These are phyloP conservation scores for Caenorhabditis wallacei DNA, from an alignment of 2,888 invertebrate genomes.

Conservation along the genomic window DNA sequence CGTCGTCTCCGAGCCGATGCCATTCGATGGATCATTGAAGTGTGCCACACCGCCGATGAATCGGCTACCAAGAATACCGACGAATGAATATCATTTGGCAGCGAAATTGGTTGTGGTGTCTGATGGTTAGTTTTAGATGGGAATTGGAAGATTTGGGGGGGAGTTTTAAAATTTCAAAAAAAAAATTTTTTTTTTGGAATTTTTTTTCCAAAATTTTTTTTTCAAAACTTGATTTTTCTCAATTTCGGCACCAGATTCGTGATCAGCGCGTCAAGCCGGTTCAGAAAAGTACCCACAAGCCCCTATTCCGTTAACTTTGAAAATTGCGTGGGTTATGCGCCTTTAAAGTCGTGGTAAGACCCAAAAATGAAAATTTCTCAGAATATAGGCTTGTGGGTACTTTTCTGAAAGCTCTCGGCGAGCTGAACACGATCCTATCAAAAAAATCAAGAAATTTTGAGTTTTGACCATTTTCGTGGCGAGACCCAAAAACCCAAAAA, in stretches of 20 bases:
- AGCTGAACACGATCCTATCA: neutral
- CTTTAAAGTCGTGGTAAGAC: neutral
- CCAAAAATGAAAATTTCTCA: neutral
- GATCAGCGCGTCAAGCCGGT: neutral
- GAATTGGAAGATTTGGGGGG: neutral
- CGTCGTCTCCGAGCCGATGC: constrained; percentile 66
- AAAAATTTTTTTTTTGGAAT: constrained; percentile 12
- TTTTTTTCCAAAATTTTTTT: neutral
- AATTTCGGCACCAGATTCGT: neutral
- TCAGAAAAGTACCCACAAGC: neutral
- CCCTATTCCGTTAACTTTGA: neutral
- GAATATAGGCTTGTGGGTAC: neutral
- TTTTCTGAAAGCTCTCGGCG: neutral
- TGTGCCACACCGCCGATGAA: constrained; percentile 94
- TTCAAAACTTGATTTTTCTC: neutral
- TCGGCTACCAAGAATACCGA: constrained; percentile 93
- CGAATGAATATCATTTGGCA: constrained; percentile 85
- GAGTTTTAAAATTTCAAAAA: constrained; percentile 8
- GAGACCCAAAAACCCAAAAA: neutral
- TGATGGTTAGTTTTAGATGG: constrained; percentile 50
- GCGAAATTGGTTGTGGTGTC: constrained; percentile 68
- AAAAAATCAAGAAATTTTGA: neutral
- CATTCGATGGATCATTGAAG: constrained; percentile 67
- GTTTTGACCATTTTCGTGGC: neutral
- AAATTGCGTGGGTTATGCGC: neutral